Percentiles rank a stretch among this genome's conserved stretches.
Evolutionary conservation across 2,888 invertebrate genomes (phyloP).

Genomic region (Aricia artaxerxes): DNA sequence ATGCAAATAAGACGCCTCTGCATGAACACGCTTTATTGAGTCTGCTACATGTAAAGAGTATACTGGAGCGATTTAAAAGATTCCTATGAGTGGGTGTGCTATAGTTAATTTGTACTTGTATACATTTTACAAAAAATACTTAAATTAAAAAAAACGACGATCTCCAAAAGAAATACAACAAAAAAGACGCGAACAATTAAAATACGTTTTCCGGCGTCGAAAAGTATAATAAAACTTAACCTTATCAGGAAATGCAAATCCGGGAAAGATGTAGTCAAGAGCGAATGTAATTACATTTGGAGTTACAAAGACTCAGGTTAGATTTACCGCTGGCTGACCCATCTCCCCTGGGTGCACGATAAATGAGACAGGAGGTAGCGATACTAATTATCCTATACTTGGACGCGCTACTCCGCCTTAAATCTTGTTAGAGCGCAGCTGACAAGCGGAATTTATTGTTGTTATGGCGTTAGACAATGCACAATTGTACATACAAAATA

Average conservation of each 20-base stretch:
- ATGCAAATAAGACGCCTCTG: slow-evolving; percentile 80
- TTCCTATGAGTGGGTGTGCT: slow-evolving; percentile 17
- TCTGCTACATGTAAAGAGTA: slow-evolving; percentile 41
- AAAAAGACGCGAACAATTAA: not conserved
- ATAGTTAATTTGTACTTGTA: not conserved
- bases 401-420: slow-evolving; percentile 58
- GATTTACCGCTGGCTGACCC: slow-evolving; percentile 79
- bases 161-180: not conserved
- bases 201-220: slow-evolving; percentile 41
- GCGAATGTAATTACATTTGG: slow-evolving; percentile 80
- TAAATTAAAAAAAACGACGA: not conserved
- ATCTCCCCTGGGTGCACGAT: slow-evolving; percentile 73
- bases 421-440: slow-evolving; percentile 35
- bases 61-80: slow-evolving; percentile 40
- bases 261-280: slow-evolving; percentile 70
- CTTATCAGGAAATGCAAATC: slow-evolving; percentile 72
- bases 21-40: slow-evolving; percentile 73
- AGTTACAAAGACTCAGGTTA: slow-evolving; percentile 79
- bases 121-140: too few species aligned
- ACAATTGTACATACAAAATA: slow-evolving; percentile 13
- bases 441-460: slow-evolving; percentile 32
- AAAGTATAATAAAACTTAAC: slow-evolving; percentile 47
- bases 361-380: slow-evolving; percentile 77
- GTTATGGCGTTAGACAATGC: slow-evolving; percentile 23
- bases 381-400: slow-evolving; percentile 76